These are phyloP conservation scores for Neosalanx taihuensis DNA, from an alignment of 2,797 vertebrate genomes.

Conservation along the genomic window DNA sequence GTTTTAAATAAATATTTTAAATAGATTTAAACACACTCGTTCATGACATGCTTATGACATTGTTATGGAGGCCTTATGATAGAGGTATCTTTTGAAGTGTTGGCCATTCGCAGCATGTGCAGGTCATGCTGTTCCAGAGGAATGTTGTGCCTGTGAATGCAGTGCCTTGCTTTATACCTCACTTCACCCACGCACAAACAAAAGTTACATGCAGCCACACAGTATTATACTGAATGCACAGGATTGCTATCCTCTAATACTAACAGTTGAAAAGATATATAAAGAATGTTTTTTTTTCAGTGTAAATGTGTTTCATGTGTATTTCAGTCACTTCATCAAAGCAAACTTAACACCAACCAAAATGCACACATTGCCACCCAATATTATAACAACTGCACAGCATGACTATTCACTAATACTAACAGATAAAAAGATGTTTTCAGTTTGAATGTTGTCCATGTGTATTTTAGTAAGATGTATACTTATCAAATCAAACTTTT, in stretches of 20 bases:
- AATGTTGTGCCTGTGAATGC: constrained; percentile 44
- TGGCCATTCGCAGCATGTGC: constrained; percentile 13
- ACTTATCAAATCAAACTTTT: neutral
- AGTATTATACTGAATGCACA: constrained; percentile 38
- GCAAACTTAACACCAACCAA: constrained; percentile 14
- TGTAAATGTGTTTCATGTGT: neutral
- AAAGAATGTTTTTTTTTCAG: neutral
- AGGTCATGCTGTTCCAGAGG: constrained; percentile 26
- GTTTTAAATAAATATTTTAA: neutral
- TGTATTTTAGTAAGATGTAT: neutral
- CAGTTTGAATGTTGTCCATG: neutral
- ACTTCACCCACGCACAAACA: constrained; percentile 26
- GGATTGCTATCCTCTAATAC: constrained; percentile 29
- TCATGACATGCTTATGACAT: neutral
- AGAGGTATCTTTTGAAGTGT: constrained; percentile 9
- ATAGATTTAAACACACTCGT: neutral
- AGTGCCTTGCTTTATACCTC: constrained; percentile 44
- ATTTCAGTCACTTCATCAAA: neutral
- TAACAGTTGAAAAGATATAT: neutral
- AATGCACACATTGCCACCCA: neutral
- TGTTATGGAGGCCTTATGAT: constrained; percentile 9
- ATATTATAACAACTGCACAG: constrained; percentile 40
- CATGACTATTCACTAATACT: constrained; percentile 24
- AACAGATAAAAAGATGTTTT: neutral
- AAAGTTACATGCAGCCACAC: neutral